Conservation (phyloP, 1,140 invertebrate species). For the Apis laboriosa region DNA sequence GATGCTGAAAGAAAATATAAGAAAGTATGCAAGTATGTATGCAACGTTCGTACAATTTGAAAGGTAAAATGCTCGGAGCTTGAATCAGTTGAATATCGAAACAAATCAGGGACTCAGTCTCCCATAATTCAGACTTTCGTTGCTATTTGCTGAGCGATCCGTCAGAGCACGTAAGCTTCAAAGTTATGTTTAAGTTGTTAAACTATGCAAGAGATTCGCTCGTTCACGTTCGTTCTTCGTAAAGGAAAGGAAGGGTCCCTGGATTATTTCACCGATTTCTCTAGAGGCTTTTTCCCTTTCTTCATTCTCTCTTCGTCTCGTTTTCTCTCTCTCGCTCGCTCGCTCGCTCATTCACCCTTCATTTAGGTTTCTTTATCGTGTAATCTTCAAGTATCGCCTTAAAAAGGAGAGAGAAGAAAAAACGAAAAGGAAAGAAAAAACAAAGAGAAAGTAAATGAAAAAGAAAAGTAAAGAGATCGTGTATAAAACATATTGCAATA, state of each 20-base stretch:
- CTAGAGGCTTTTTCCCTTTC: slow-evolving; percentile 60
- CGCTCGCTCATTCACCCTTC: not conserved
- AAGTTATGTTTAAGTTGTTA: slow-evolving; percentile 81
- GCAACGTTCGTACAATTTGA: not conserved
- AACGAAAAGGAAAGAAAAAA: not conserved
- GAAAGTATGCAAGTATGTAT: not conserved
- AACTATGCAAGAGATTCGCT: slow-evolving; percentile 68
- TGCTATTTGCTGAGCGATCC: slow-evolving; percentile 78
- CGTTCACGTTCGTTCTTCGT: slow-evolving; percentile 16
- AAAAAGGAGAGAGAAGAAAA: not conserved
- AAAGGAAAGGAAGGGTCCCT: slow-evolving; percentile 28
- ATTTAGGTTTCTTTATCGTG: no score
- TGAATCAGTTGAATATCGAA: slow-evolving; percentile 80
- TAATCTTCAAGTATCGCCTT: slow-evolving; percentile 5
- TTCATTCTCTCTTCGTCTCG: not conserved
- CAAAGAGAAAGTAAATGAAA: not conserved
- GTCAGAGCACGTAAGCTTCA: slow-evolving; percentile 77
- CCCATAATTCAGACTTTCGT: slow-evolving; percentile 79
- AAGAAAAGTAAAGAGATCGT: not conserved
- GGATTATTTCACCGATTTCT: slow-evolving; percentile 75
- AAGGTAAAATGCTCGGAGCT: slow-evolving; percentile 54
- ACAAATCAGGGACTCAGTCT: slow-evolving; percentile 79
- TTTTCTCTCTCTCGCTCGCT: not conserved
- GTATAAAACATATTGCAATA: no score
- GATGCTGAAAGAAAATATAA: not conserved